These are phyloP conservation scores for Herpetotheres cachinnans DNA, from an alignment of 2,113 vertebrate species.

Conservation along the genomic window DNA sequence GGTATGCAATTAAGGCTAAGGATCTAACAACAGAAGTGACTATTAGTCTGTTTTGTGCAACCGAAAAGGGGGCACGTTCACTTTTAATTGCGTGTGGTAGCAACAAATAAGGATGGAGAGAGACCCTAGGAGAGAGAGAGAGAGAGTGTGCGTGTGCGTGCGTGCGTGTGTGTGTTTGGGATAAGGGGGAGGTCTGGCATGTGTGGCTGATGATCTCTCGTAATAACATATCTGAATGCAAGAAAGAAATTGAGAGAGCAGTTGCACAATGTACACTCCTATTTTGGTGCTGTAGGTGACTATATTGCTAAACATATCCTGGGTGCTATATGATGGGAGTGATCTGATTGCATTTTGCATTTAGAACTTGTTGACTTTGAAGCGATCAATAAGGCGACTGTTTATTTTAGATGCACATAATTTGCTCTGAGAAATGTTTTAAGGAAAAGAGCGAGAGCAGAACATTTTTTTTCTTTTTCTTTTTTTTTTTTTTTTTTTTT, in stretches of 20 bases:
- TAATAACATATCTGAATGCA: conserved; percentile 66
- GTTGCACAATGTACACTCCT: conserved; percentile 49
- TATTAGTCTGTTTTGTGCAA: conserved; percentile 59
- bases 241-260: conserved; percentile 56
- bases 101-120: conserved; percentile 38
- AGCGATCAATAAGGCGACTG: conserved; percentile 78
- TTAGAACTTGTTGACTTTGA: conserved; percentile 85
- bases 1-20: conserved; percentile 64
- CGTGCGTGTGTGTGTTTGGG: conserved; percentile 14
- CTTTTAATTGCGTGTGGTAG: conserved; percentile 59
- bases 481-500: background rate
- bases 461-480: conserved; percentile 62
- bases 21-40: conserved; percentile 49
- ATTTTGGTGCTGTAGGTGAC: conserved; percentile 68
- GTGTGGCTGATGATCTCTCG: conserved; percentile 54
- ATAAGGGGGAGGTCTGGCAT: conserved; percentile 50
- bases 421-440: conserved; percentile 86
- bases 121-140: conserved; percentile 4
- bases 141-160: background rate
- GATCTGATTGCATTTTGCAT: conserved; percentile 78
- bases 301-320: conserved; percentile 57
- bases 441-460: conserved; percentile 66
- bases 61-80: conserved; percentile 34
- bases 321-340: conserved; percentile 51
- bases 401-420: conserved; percentile 87